A percentile compares a stretch with the other conserved stretches of the same genome.
Evolutionary conservation across 2,113 vertebrate species (phyloP).

Genomic region (Microtus pennsylvanicus): DNA sequence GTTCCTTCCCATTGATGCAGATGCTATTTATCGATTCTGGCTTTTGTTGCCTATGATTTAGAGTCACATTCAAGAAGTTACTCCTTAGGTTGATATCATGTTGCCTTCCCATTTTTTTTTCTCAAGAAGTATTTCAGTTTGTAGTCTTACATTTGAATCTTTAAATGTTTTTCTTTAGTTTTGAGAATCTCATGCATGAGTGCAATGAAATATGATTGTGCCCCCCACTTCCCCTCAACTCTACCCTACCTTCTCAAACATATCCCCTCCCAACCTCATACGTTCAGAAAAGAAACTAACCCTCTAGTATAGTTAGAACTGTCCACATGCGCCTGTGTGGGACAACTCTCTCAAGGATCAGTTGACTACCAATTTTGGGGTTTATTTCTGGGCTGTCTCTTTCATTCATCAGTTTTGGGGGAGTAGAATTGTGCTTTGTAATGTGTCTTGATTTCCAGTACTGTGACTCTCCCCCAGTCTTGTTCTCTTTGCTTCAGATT

Average conservation of each 20-base stretch:
- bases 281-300: neutral
- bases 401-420: neutral
- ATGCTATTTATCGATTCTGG: neutral
- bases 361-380: neutral
- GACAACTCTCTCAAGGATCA: neutral
- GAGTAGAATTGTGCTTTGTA: neutral
- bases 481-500: neutral
- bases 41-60: neutral
- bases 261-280: neutral
- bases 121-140: neutral
- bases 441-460: neutral
- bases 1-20: neutral
- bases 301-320: neutral
- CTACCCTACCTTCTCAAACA: neutral
- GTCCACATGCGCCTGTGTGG: neutral
- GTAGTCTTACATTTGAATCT: neutral
- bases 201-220: neutral
- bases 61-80: neutral
- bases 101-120: neutral
- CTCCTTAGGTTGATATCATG: neutral
- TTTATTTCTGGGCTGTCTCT: neutral
- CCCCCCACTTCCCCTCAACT: neutral
- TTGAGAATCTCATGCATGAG: neutral
- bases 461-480: neutral
- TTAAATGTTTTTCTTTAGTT: neutral